These are phyloP conservation scores for Alitta virens DNA, from an alignment of 2,888 invertebrate species.

Conservation along the genomic window DNA sequence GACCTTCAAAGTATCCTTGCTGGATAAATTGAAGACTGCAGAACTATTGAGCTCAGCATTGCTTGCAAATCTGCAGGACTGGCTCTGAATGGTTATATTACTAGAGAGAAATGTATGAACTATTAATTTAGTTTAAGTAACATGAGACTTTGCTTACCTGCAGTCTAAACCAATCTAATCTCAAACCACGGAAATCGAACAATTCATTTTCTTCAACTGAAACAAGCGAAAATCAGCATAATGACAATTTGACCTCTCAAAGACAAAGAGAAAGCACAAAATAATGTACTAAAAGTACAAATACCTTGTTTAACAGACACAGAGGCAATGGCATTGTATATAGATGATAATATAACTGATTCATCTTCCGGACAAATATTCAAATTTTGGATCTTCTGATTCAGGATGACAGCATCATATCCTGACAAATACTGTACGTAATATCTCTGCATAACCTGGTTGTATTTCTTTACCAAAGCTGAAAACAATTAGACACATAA, in stretches of 20 bases:
- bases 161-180: conserved; percentile 95
- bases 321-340: conserved; percentile 76
- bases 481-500: conserved; percentile 31
- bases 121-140: too few relatives aligned
- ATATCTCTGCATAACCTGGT: conserved; percentile 94
- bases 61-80: too few relatives aligned
- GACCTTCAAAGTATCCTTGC: too few relatives aligned
- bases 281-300: neutral
- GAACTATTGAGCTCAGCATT: too few relatives aligned
- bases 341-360: conserved; percentile 85
- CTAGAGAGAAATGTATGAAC: too few relatives aligned
- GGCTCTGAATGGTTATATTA: too few relatives aligned
- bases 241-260: too few relatives aligned
- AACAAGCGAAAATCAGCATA: conserved; percentile 16
- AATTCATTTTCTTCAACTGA: conserved; percentile 88
- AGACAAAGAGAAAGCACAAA: too few relatives aligned
- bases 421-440: conserved; percentile 96
- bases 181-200: conserved; percentile 91
- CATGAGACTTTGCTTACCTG: conserved; percentile 64
- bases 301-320: conserved; percentile 70
- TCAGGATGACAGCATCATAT: conserved; percentile 90
- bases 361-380: conserved; percentile 80
- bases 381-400: conserved; percentile 59
- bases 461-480: conserved; percentile 87
- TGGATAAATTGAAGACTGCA: too few relatives aligned